These are phyloP conservation scores for Dicycla oo DNA, from an alignment of 2,888 invertebrate species.

Conservation along the genomic window DNA sequence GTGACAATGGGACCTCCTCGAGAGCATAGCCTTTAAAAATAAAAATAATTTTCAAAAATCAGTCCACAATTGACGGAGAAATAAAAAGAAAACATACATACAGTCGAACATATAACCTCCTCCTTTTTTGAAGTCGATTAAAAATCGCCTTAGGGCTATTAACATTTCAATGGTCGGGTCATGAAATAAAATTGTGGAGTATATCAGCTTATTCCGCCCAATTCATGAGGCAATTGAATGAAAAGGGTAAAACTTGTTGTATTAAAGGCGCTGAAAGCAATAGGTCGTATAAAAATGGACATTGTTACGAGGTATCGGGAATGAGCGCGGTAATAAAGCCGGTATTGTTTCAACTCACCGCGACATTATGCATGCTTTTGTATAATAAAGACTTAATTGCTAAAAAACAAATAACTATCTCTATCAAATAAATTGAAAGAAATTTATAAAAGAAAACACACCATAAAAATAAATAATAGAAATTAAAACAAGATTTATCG, in stretches of 20 bases:
- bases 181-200: conserved; percentile 36
- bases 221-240: conserved; percentile 36
- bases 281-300: conserved; percentile 18
- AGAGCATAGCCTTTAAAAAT: too few species aligned
- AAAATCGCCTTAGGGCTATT: conserved; percentile 32
- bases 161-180: conserved; percentile 34
- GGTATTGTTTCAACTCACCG: conserved; percentile 4
- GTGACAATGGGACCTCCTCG: too few species aligned
- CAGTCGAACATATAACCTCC: too few species aligned
- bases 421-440: background rate
- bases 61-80: too few species aligned
- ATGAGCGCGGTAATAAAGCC: conserved; percentile 7
- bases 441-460: background rate
- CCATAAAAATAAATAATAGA: background rate
- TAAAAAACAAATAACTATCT: conserved; percentile 1
- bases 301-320: conserved; percentile 9
- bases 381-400: background rate
- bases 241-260: conserved; percentile 35
- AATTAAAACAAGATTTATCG: background rate
- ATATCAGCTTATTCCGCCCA: conserved; percentile 28
- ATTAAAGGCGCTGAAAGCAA: conserved; percentile 24
- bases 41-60: too few species aligned
- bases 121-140: too few species aligned
- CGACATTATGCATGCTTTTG: background rate
- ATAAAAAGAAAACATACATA: too few species aligned